Evolutionary conservation across 2,797 vertebrate species (phyloP), one percentile per base, ranked within the genome.

Genomic region (Spinus olivaceus): DNA sequence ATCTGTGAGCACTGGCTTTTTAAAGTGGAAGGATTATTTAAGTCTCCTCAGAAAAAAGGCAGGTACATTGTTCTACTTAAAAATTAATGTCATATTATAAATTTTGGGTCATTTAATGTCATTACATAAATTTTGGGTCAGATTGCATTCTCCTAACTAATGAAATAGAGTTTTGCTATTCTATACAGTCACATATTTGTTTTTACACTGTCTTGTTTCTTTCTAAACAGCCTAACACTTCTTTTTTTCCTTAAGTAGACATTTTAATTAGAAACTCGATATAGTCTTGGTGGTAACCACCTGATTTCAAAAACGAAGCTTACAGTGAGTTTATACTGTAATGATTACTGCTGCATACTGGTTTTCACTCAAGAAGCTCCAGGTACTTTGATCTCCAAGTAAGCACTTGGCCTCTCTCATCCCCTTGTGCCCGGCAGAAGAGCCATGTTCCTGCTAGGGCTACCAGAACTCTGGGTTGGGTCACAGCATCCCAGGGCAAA

Each of bases 211-310:
- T 41, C 57, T 71, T 64, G 25, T 71, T 91, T 83, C 27, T 71
- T 91, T 83, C 27, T 49, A 79, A 88, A 78, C 33, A 46, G 44
- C 21, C 3, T 1, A 67, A 46, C 9, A 39, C 7, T 10, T 39
- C 0, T n/a, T 49, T 30, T 41, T 41, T 4, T 4, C 35, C 22
- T 6, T 2, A 28, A 1, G 3, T 19, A 49, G 42, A 4, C 51
- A 41, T 51, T 94, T 90, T 76, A 66, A 77, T 63, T 14, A 69
- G 27, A 66, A 80, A 72, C 33, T 15, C 70, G 37, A 23, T 11
- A 9, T 6, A 60, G 20, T 5, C 11, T 21, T 66, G 56, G 8
- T 70, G 37, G 19, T 33, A 73, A 86, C 63, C 66, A 39, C 10
- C 49, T 30, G 9, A 6, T 79, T 90, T 90, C 61, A 91, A 41